Conservation (phyloP, 2,113 vertebrate genomes). For the Nestor notabilis region DNA sequence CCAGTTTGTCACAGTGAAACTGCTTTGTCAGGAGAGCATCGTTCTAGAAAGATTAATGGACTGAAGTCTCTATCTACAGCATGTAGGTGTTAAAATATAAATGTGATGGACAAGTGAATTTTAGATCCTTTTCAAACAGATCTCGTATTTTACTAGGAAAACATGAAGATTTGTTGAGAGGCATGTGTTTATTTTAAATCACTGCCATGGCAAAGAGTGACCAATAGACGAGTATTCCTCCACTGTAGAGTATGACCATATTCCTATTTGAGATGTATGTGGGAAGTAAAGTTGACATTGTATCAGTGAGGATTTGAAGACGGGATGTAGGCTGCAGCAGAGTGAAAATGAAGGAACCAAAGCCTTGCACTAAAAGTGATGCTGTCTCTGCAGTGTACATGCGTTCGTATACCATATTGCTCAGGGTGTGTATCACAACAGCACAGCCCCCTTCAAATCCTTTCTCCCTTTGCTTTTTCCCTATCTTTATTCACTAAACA, state of each 20-base stretch:
- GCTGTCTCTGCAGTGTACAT: accelerated
- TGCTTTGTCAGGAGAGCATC: not conserved
- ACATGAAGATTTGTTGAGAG: not conserved
- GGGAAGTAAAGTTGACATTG: not conserved
- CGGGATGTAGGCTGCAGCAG: not conserved
- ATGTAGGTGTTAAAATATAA: not conserved
- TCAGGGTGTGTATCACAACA: not conserved
- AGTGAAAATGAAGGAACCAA: not conserved
- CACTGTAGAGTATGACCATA: not conserved
- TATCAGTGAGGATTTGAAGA: not conserved
- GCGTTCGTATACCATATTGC: accelerated
- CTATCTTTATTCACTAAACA: not conserved
- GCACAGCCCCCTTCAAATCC: not conserved
- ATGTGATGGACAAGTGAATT: slow-evolving; percentile 7
- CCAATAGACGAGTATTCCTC: not conserved
- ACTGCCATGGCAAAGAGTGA: not conserved
- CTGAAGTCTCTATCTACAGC: not conserved
- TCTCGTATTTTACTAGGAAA: not conserved
- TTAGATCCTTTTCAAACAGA: not conserved
- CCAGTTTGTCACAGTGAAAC: not conserved
- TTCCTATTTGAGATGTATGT: not conserved
- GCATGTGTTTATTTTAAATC: not conserved
- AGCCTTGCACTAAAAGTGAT: not conserved
- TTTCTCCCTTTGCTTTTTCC: not conserved
- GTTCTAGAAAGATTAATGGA: slow-evolving; percentile 1